Percentiles rank a stretch among this genome's conserved stretches.
Evolutionary conservation across 2,113 vertebrate species (phyloP).

Genomic region (Xyrauchen texanus): DNA sequence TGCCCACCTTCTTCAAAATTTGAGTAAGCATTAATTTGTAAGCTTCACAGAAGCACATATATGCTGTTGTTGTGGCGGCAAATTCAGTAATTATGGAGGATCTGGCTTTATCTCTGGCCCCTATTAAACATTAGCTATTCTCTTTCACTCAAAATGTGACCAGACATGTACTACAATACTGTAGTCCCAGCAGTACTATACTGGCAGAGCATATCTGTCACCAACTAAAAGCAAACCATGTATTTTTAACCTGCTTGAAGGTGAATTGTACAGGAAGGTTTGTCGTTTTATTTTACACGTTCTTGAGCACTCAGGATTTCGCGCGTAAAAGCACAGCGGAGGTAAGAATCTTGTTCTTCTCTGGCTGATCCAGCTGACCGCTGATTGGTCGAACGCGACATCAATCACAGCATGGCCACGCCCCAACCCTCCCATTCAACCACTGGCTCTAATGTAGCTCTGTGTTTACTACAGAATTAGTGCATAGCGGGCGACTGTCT

Average conservation of each 20-base stretch:
- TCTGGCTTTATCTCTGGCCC: too few species aligned
- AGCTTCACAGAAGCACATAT: background rate
- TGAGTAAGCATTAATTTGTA: background rate
- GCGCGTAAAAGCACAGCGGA: conserved; percentile 61
- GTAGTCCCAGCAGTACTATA: background rate
- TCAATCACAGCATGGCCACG: conserved; percentile 54
- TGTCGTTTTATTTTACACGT: conserved; percentile 23
- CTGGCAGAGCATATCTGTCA: background rate
- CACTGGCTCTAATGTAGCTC: conserved; percentile 63
- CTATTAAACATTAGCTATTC: too few species aligned
- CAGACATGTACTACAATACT: background rate
- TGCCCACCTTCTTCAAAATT: background rate
- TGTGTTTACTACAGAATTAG: conserved; percentile 68
- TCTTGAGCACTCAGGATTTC: conserved; percentile 53
- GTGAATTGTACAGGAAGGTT: background rate
- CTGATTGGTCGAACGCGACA: conserved; percentile 49
- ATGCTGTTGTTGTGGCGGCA: background rate
- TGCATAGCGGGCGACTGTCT: conserved; percentile 57
- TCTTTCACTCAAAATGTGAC: too few species aligned
- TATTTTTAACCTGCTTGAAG: background rate
- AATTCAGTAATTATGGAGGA: too few species aligned
- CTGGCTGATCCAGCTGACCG: background rate
- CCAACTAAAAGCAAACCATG: too few species aligned
- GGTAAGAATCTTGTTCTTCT: conserved; percentile 48
- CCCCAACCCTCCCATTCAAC: conserved; percentile 61